Conservation (phyloP, 2,113 vertebrate species). For the Saguinus midas region DNA sequence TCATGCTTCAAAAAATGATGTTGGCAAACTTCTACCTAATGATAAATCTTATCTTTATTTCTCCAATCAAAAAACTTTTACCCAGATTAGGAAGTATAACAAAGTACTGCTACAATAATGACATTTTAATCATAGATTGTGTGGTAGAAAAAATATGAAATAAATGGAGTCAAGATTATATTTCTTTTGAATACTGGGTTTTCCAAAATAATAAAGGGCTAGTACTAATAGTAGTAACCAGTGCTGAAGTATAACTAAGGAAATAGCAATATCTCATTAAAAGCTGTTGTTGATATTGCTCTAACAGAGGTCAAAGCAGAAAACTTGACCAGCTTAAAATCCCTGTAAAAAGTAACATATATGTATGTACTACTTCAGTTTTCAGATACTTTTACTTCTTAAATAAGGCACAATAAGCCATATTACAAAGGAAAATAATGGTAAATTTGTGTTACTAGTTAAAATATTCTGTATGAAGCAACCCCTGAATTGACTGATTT, state of each 20-base stretch:
- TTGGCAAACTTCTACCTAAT: neutral
- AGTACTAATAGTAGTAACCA: constrained; percentile 6
- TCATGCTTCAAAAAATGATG: constrained; percentile 20
- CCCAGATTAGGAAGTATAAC: neutral
- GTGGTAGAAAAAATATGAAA: neutral
- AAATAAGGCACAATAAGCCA: neutral
- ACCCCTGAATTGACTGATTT: neutral
- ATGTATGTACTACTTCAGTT: neutral
- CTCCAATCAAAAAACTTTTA: constrained; percentile 21
- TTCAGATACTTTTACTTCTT: neutral
- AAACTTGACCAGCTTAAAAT: neutral
- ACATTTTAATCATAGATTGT: neutral
- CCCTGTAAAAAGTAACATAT: neutral
- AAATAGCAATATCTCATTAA: neutral
- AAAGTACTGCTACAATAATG: constrained; percentile 22
- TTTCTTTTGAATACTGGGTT: constrained; percentile 40
- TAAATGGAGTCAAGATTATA: neutral
- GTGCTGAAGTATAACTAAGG: neutral
- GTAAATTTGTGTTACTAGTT: neutral
- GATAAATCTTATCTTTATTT: constrained; percentile 35
- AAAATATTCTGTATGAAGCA: constrained; percentile 10
- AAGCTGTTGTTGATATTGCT: constrained; percentile 13
- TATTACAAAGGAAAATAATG: constrained; percentile 33
- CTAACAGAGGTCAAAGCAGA: constrained; percentile 1
- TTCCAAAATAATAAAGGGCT: constrained; percentile 17